Conservation (phyloP, 2,888 invertebrate genomes). For the Papilio demoleus region DNA sequence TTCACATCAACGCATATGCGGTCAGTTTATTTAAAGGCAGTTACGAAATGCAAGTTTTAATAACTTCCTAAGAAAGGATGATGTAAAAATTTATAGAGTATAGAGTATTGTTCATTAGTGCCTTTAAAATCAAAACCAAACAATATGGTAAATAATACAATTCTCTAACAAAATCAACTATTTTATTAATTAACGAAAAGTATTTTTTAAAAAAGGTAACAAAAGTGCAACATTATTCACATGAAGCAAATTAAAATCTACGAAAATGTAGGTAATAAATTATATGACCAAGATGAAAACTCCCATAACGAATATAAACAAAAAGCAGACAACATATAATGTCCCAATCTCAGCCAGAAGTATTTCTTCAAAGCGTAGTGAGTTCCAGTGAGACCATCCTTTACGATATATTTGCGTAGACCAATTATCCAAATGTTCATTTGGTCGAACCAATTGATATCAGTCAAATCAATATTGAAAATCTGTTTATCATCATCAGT, state of each 20-base stretch:
- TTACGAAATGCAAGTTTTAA: not conserved
- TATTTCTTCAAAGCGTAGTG: slow-evolving; percentile 45
- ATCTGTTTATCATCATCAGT: slow-evolving; percentile 49
- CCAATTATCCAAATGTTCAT: slow-evolving; percentile 49
- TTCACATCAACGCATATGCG: not conserved
- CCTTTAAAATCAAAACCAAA: not conserved
- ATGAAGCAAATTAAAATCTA: not conserved
- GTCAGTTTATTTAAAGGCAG: not conserved
- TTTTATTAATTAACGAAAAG: not conserved
- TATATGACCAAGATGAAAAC: not conserved
- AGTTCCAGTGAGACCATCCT: slow-evolving; percentile 51
- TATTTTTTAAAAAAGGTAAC: not conserved
- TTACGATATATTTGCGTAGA: slow-evolving; percentile 49
- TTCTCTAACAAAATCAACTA: not conserved
- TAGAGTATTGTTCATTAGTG: no score
- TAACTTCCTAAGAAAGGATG: no score
- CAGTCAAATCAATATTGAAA: slow-evolving; percentile 51
- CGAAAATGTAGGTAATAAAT: not conserved
- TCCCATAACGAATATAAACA: slow-evolving; percentile 43
- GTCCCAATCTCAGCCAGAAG: slow-evolving; percentile 42
- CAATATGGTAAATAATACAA: not conserved
- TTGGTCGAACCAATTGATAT: slow-evolving; percentile 48
- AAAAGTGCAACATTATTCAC: not conserved
- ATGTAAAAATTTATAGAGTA: no score
- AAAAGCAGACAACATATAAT: slow-evolving; percentile 25